These are phyloP conservation scores for Tipula unca DNA, from an alignment of 2,888 invertebrate species.

Conservation along the genomic window DNA sequence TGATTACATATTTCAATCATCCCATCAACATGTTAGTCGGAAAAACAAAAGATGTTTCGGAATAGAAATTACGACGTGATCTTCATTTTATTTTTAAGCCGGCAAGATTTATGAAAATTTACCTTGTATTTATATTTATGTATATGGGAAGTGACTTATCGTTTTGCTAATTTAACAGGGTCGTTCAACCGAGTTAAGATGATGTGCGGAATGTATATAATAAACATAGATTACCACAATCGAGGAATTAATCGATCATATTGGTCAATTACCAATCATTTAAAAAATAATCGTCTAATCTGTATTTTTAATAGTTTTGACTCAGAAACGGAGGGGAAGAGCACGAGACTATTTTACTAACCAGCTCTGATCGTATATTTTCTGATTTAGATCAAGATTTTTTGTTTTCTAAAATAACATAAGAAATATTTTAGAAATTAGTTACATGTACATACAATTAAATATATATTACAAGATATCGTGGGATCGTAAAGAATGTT, in stretches of 20 bases:
- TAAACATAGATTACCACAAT: background rate
- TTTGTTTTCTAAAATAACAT: too few species aligned
- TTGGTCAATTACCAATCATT: background rate
- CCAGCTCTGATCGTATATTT: too few species aligned
- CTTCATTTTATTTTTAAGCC: background rate
- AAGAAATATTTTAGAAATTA: too few species aligned
- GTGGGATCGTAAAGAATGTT: too few species aligned
- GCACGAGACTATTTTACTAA: too few species aligned
- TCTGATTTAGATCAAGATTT: too few species aligned
- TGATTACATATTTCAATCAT: background rate
- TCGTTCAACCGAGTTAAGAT: background rate
- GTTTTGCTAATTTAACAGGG: background rate
- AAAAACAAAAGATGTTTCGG: background rate
- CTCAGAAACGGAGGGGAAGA: too few species aligned
- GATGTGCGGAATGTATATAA: background rate
- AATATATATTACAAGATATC: too few species aligned
- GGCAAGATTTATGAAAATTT: background rate
- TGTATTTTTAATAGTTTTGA: background rate
- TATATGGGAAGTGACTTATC: background rate
- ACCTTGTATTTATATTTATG: background rate
- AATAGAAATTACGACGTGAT: background rate
- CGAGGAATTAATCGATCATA: background rate
- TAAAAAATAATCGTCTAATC: background rate
- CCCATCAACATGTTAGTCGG: background rate
- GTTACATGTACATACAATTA: too few species aligned